Evolutionary conservation across 53 echinoderm and acorn worm species (phyloP), one percentile per base, ranked within the genome.

Genomic region (Hippasteria phrygiana): DNA sequence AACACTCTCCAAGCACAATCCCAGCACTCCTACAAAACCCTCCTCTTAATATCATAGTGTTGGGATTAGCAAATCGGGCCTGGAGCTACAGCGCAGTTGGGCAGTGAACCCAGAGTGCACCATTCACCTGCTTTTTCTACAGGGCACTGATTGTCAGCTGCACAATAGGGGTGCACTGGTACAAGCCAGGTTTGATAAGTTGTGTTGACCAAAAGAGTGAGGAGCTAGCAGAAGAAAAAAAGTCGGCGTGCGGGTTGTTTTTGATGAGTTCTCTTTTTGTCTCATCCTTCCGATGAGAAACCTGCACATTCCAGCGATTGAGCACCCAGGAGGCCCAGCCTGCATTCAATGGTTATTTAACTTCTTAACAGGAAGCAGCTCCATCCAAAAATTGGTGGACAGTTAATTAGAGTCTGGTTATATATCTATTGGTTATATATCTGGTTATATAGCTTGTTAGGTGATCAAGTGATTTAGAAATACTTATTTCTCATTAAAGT

Each of bases 231-330:
- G 43, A 63, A 81, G 81, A 64, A 81, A 81, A 64, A 66, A 81
- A 81, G 43, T 63, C 64, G 56, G 43, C 81, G 8, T 64, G 14
- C 63, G 27, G 46, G 81, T 37, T 64, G 65, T 81, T 65, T 81
- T 81, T 81, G 65, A 81, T 81, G 81, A 65, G 45, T 81, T 81
- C 81, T 81, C 65, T 45, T 81, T 81, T 65, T 81, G 45, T 63
- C 81, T 81, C 65, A 65, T 81, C 81, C 45, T 81, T 81, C 65
- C 65, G 28, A 38, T 14, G 28, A 16, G 47, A 65, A 81, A 65
- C 81, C 81, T 31, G 65, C 40, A 81, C 81, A 64, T 81, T 81
- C 81, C 81, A 81, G 63, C 65, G 42, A 20, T 62, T 80, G 51
- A 59, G 37, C 4, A 18, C 40, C 35, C 51, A 53, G 42, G 51